Base-by-base conservation (phyloP, 2,113 vertebrate species). In the Buteo buteo region DNA sequence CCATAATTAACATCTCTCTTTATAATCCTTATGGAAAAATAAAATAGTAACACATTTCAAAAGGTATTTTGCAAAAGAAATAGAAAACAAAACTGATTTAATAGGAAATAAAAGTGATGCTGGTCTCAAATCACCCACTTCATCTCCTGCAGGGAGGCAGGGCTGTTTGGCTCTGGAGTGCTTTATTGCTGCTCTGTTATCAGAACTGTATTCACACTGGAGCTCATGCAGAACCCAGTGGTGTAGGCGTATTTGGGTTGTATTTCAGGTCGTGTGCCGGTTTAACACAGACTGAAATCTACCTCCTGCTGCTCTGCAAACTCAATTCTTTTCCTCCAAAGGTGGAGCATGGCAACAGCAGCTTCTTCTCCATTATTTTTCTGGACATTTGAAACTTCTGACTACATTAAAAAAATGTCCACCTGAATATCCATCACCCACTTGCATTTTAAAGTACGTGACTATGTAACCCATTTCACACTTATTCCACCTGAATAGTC, bases 51-150 rank as follows among this genome's bases (percentile, higher is more conserved):
- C 52, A n/a, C 47, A 44, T 82, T 89, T 52, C 47, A 40, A 76
- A 84, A 91, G 10, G 16, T 49, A 50, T 78, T 93, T 91, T 91
- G 20, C 86, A 47, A 70, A 80, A 83, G 29, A 73, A 86, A 69
- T 2, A 64, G 49, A 73, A 86, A 86, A 34, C 18, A 69, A 32
- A 58, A 10, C 28, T 82, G 61, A 88, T 94, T 82, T 97, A 92
- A 90, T 67, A 95, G 81, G 81, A 98, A 97, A 92, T 70, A 83
- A 95, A 96, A 87, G 44, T 81, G 29, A 52, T 59, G 57, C 54
- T 97, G 74, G 59, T 97, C 88, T 96, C 85, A 91, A 96, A 97
- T 94, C 89, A 96, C 29, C 32, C 71, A 94, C 64, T 96, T 97
- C 81, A 52, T 93, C 81, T 96, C 77, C 89, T 90, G 85, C 65